A percentile compares a stretch with the other conserved stretches of the same genome.
Conservation (phyloP, 37 sponge, comb jelly and placozoan species). For the Crambe crambe region DNA sequence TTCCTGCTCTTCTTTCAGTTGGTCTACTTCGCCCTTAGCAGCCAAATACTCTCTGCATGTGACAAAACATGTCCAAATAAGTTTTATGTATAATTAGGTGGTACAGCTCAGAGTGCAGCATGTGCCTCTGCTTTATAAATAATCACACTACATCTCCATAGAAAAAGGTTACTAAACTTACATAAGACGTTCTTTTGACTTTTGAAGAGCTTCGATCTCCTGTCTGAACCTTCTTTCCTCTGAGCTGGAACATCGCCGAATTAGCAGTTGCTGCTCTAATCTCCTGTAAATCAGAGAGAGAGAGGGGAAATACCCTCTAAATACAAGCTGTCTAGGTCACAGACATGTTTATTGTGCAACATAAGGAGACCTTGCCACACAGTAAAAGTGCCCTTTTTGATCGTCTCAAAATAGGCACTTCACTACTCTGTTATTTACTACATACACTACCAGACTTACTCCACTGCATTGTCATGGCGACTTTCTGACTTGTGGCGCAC, state of each 20-base stretch:
- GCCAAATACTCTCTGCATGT: conserved; percentile 28
- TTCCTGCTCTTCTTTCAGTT: conserved; percentile 22
- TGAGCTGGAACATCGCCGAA: conserved; percentile 4
- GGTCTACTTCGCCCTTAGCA: conserved; percentile 25
- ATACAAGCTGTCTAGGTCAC: too few species aligned
- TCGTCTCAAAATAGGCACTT: too few species aligned
- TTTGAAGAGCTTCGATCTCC: conserved; percentile 31
- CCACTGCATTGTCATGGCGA: conserved; percentile 31
- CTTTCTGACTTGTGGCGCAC: conserved; percentile 41
- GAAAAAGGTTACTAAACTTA: neutral
- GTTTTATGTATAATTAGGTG: neutral
- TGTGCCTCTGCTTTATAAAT: too few species aligned
- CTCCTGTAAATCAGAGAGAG: conserved; percentile 10
- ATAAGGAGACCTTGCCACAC: too few species aligned
- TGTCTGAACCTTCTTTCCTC: conserved; percentile 36
- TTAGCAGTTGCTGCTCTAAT: conserved; percentile 15
- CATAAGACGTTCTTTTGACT: conserved; percentile 25
- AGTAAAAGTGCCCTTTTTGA: too few species aligned
- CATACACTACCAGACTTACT: too few species aligned
- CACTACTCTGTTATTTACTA: too few species aligned
- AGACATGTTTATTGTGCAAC: too few species aligned
- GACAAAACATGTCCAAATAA: neutral
- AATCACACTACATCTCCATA: too few species aligned
- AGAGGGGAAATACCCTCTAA: too few species aligned
- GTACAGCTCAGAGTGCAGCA: neutral